Percentiles rank a stretch among this genome's conserved stretches.
phyloP scores from a whole-genome alignment of 2,888 invertebrate species.

The Andrena trimmerana region DNA sequence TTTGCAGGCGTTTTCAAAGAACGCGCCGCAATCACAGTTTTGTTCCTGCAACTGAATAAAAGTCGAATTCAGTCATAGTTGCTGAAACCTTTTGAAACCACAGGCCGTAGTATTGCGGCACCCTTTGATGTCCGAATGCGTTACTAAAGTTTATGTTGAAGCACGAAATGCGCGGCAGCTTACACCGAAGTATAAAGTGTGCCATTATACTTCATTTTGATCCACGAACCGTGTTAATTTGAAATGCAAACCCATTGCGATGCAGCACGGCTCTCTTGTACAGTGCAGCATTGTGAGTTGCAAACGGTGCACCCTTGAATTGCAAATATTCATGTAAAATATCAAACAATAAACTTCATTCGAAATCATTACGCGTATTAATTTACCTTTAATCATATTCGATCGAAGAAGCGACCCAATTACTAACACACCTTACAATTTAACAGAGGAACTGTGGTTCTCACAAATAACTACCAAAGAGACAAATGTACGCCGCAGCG shows the following conservation, averaged over 20 bases:
- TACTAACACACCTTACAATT: too few species aligned
- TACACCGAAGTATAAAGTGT: constrained; percentile 53
- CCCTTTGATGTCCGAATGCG: constrained; percentile 52
- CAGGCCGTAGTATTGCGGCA: constrained; percentile 36
- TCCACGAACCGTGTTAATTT: constrained; percentile 56
- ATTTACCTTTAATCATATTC: too few species aligned
- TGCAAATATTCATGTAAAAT: constrained; percentile 10
- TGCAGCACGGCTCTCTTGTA: constrained; percentile 17
- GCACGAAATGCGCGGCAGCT: constrained; percentile 40
- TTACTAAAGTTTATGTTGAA: constrained; percentile 44
- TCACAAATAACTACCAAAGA: too few species aligned
- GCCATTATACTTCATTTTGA: constrained; percentile 57
- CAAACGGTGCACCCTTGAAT: not conserved
- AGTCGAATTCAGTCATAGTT: constrained; percentile 31
- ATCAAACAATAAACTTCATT: too few species aligned
- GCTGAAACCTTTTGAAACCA: constrained; percentile 39
- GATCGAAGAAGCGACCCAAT: too few species aligned
- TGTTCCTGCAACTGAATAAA: constrained; percentile 31
- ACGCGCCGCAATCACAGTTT: not conserved
- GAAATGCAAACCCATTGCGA: constrained; percentile 54
- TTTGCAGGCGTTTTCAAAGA: constrained; percentile 2
- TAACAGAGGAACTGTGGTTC: too few species aligned
- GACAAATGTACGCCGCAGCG: too few species aligned
- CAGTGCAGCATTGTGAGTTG: not conserved
- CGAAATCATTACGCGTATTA: too few species aligned